These are phyloP conservation scores for Leucoma salicis DNA, from an alignment of 2,888 invertebrate genomes.

Conservation along the genomic window DNA sequence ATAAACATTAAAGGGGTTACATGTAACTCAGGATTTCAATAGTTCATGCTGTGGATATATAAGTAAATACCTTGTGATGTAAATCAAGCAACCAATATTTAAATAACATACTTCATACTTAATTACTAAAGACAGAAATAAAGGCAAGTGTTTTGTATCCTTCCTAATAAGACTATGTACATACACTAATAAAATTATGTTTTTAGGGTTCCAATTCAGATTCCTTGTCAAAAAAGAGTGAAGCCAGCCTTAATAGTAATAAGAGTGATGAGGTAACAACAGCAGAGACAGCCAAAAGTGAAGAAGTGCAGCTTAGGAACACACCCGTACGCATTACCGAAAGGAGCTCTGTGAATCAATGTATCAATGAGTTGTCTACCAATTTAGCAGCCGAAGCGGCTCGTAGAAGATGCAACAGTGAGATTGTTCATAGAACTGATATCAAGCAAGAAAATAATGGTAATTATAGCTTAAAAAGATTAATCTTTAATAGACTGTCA, in stretches of 20 bases:
- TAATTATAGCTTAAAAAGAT: constrained; percentile 40
- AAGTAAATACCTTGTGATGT: no score
- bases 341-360: constrained; percentile 83
- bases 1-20: no score
- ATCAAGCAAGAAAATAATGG: constrained; percentile 64
- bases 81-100: no score
- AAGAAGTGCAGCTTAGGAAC: constrained; percentile 67
- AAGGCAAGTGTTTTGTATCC: no score
- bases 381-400: constrained; percentile 69
- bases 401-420: constrained; percentile 75
- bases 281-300: constrained; percentile 53
- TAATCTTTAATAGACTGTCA: no score
- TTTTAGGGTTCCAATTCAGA: constrained; percentile 63
- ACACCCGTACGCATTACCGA: constrained; percentile 64
- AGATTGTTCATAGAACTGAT: constrained; percentile 71
- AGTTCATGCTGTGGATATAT: no score
- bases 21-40: no score
- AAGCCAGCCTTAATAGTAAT: constrained; percentile 55
- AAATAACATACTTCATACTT: no score
- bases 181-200: not conserved
- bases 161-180: no score
- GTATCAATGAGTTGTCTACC: constrained; percentile 87
- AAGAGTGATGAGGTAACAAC: constrained; percentile 63
- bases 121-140: no score
- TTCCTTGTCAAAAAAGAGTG: constrained; percentile 68